Evolutionary conservation across 2,113 vertebrate genomes (phyloP).

Genomic region (Acrocephalus arundinaceus): DNA sequence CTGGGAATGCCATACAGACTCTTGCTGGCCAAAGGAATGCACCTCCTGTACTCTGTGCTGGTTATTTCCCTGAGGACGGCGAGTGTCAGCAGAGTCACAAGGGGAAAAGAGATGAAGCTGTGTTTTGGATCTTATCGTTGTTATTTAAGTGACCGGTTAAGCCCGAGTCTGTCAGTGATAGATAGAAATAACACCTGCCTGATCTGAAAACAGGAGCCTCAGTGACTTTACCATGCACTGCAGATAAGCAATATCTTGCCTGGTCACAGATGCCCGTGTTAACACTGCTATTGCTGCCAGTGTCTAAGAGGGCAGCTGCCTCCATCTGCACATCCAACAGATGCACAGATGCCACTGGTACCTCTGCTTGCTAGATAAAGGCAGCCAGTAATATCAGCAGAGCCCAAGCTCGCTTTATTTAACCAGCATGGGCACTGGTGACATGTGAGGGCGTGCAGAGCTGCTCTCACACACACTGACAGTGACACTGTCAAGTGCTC

Average conservation of each 20-base stretch:
- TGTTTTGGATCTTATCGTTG: neutral
- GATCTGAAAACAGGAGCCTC: neutral
- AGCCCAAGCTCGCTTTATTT: constrained; percentile 18
- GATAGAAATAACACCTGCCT: constrained; percentile 27
- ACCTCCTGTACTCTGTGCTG: neutral
- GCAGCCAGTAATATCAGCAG: constrained; percentile 5
- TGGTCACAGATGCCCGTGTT: neutral
- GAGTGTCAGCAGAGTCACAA: neutral
- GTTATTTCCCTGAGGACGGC: neutral
- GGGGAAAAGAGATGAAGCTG: neutral
- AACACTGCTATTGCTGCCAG: neutral
- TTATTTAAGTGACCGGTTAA: constrained; percentile 15
- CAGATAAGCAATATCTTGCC: constrained; percentile 22
- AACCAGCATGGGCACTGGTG: neutral
- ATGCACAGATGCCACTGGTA: constrained; percentile 26
- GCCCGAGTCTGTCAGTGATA: neutral
- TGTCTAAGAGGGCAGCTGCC: constrained; percentile 8
- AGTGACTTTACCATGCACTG: neutral
- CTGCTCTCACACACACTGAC: neutral
- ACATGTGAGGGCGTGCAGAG: neutral
- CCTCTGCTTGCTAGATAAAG: constrained; percentile 37
- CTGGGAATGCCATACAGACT: rapidly evolving
- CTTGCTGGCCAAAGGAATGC: neutral
- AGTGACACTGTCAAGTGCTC: neutral
- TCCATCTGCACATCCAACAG: constrained; percentile 4